Evolutionary conservation across 2,113 vertebrate genomes (phyloP), one percentile per base, ranked within the genome.

Genomic region (Crotalus viridis): DNA sequence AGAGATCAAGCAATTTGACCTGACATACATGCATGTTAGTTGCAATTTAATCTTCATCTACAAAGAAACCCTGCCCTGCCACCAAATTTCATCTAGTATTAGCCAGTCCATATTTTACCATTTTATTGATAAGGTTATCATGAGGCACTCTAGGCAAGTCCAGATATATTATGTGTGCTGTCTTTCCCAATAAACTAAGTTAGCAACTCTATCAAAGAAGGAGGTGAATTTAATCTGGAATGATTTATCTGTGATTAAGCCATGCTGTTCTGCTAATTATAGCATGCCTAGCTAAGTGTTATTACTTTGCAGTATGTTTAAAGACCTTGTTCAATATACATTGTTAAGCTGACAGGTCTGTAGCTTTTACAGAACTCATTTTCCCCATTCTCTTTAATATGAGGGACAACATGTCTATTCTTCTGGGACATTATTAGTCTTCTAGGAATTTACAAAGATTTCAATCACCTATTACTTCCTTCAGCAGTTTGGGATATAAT

Each of bases 1-100:
- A 4, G 87, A 2, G 85, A 64, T 81, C 21, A 12, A 0, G 0
- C 0, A 24, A 13, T 13, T n/a, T 0, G 12, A 51, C 1, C 56
- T 46, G 3, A 88, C 91, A 10, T 87, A 5, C 3, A 59, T 81
- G 17, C 3, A 81, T 21, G 3, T 43, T 43, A 81, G 17, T 81
- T 81, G 69, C 33, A 81, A 81, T 81, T 81, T 43, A 52, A 51
- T 52, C 26, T 26, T 87, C 48, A 74, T 19, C 6, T 15, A 52
- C 4, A 12, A 52, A 59, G 13, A 56, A 88, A 26, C 15, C 24
- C 24, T n/a, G 2, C 43, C 9, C 10, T n/a, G 5, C 17, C 61
- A 17, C 24, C 55, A 52, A 26, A 52, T 21, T 39, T 15, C 12
- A 39, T 26, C 69, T 43, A 43, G 74, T 21, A 81, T 81, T 81